Evolutionary conservation across 2,113 vertebrate species (phyloP), one percentile per base, ranked within the genome.

Genomic region (Neolamprologus sp.): DNA sequence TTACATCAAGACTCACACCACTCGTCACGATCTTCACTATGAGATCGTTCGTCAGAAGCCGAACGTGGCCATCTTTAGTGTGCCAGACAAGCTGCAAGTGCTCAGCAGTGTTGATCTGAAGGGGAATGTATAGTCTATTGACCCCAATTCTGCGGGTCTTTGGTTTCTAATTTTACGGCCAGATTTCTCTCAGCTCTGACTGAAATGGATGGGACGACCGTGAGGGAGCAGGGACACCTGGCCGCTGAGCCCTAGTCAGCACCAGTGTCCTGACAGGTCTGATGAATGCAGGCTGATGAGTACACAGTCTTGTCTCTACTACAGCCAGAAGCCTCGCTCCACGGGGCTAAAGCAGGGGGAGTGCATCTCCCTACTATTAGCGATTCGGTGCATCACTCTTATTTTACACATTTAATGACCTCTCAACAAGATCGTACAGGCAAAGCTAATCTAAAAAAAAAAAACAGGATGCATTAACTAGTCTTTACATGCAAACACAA

Each of bases 181-280:
- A 73, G 85, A 33, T 92, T 92, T 89, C 82, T 91, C 87, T 88
- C 71, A 35, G 85, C 89, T 35, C 60, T 8, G 86, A 82, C 81
- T 28, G 6, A 91, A 90, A 94, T 81, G 89, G 91, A 94, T 93
- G 89, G 55, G 81, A 10, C n/a, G 60, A 55, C 88, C 53, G 1
- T 14, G 88, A 81, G 89, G 90, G 85, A 90, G 85, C 90, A 45
- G 89, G 82, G 91, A 91, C 93, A 93, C 91, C 94, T 93, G 89
- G 91, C 57, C n/a, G 7, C 85, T 2, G 84, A 81, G 94, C 86
- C 92, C 85, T 85, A 19, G 90, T 94, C 91, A 92, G 92, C 93
- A 93, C 55, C 83, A 3, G 31, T 1, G 75, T 26, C 87, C 82
- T 83, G 90, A 92, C 91, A 88, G 88, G 58, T 6, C 87, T 92